Conservation (phyloP, 1,140 invertebrate genomes). For the Bombus breviceps region DNA sequence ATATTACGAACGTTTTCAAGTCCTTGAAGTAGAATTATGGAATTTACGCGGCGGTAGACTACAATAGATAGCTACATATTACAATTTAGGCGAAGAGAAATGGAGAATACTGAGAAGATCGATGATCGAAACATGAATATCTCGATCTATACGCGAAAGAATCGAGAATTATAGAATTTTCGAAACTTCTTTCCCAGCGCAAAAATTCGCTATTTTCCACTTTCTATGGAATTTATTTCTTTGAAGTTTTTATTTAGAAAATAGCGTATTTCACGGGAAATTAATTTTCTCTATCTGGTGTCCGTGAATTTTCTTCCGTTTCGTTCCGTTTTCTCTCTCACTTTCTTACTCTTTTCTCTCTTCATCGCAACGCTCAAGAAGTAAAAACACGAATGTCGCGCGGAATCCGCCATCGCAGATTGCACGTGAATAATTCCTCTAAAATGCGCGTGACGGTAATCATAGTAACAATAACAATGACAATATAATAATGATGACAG, state of each 20-base stretch:
- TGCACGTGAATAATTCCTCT: constrained; percentile 47
- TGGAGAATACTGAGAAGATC: not conserved
- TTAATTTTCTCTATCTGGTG: constrained; percentile 13
- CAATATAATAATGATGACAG: constrained; percentile 60
- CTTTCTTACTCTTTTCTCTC: constrained; percentile 7
- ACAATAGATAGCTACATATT: not conserved
- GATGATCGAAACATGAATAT: not conserved
- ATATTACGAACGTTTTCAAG: not conserved
- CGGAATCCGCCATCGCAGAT: constrained; percentile 36
- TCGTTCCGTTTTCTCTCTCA: not conserved
- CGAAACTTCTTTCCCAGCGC: not conserved
- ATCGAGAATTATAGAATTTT: not conserved
- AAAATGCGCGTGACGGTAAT: constrained; percentile 54
- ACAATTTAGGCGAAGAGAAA: not conserved
- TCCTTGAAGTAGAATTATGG: not conserved
- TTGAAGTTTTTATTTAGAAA: not conserved
- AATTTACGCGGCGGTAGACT: not conserved
- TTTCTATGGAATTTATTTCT: not conserved
- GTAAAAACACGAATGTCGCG: constrained; percentile 60
- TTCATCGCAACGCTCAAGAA: constrained; percentile 33
- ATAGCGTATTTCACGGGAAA: constrained; percentile 28
- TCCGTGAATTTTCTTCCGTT: not conserved
- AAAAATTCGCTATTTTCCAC: not conserved
- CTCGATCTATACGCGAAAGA: not conserved
- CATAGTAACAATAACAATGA: constrained; percentile 64